These are phyloP conservation scores for Drosophila subsilvestris DNA, from an alignment of 2,888 invertebrate species.

Conservation along the genomic window DNA sequence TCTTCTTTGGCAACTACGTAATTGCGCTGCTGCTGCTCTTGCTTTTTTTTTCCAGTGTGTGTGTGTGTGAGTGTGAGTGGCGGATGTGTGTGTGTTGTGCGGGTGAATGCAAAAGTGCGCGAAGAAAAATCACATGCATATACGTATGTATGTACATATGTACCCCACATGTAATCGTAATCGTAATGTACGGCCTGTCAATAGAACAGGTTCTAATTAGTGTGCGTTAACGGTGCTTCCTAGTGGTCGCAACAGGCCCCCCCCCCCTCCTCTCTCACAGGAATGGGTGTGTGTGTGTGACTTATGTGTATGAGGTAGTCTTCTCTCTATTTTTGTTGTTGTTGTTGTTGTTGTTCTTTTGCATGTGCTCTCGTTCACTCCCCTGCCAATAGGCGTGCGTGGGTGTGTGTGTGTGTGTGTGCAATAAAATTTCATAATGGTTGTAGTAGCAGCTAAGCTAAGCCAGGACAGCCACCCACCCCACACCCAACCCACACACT, in stretches of 20 bases:
- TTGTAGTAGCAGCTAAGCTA: constrained; percentile 25
- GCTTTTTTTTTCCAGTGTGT: constrained; percentile 33
- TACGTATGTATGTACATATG: neutral
- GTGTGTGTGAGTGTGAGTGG: constrained; percentile 12
- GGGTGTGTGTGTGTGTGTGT: constrained; percentile 17
- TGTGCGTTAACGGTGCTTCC: constrained; percentile 33
- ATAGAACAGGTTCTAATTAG: constrained; percentile 25
- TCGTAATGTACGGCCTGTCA: neutral
- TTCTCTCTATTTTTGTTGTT: constrained; percentile 2
- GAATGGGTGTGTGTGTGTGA: neutral
- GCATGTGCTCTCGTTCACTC: neutral
- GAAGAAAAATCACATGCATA: constrained; percentile 8
- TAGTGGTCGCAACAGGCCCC: constrained; percentile 34
- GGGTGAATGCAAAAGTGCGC: constrained; percentile 16
- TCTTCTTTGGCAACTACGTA: constrained; percentile 20
- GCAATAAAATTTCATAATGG: constrained; percentile 40
- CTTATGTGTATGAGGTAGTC: constrained; percentile 23
- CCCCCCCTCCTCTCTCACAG: neutral
- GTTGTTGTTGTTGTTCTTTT: constrained; percentile 17
- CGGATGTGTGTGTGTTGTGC: constrained; percentile 28
- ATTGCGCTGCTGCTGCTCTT: constrained; percentile 11
- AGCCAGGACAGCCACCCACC: neutral
- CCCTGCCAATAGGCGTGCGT: neutral
- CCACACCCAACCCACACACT: too few species aligned
- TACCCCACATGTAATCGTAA: too few species aligned